Evolutionary conservation across 1,140 invertebrate species (phyloP).

Genomic region (Lethocerus indicus): DNA sequence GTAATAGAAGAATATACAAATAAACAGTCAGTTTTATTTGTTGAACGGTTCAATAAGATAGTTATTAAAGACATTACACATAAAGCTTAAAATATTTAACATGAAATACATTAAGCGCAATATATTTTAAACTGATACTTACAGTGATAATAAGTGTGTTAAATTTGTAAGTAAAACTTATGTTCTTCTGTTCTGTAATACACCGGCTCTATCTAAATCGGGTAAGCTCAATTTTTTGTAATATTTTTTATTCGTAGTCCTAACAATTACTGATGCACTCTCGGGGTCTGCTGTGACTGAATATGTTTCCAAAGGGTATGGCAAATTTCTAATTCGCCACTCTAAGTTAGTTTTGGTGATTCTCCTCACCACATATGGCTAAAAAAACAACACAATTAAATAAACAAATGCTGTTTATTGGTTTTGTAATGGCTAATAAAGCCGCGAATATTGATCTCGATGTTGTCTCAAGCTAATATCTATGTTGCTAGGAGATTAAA

Average conservation of each 20-base stretch:
- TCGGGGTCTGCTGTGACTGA: slow-evolving; percentile 41
- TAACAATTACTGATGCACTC: slow-evolving; percentile 42
- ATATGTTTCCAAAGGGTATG: slow-evolving; percentile 51
- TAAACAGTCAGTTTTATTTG: neutral
- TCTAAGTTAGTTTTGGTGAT: slow-evolving; percentile 55
- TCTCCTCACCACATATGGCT: slow-evolving; percentile 48
- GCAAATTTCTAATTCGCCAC: slow-evolving; percentile 64
- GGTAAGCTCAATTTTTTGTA: slow-evolving; percentile 54
- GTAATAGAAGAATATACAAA: neutral
- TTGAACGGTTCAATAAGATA: neutral
- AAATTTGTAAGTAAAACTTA: slow-evolving; percentile 47
- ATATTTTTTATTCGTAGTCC: slow-evolving; percentile 65
- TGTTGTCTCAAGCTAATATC: too few relatives aligned
- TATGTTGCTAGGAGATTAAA: too few relatives aligned
- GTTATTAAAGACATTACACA: slow-evolving; percentile 4
- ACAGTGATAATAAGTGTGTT: slow-evolving; percentile 63
- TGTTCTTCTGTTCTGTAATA: slow-evolving; percentile 39
- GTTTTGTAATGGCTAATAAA: too few relatives aligned
- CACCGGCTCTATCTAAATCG: slow-evolving; percentile 45
- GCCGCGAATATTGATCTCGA: too few relatives aligned
- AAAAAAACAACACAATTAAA: slow-evolving; percentile 22
- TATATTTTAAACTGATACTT: slow-evolving; percentile 21
- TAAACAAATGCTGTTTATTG: neutral
- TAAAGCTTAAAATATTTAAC: slow-evolving; percentile 14
- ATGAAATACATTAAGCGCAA: slow-evolving; percentile 4